A percentile compares a stretch with the other conserved stretches of the same genome.
phyloP scores from a whole-genome alignment of 1,140 invertebrate species.

The Drosophila parabipectinata region DNA sequence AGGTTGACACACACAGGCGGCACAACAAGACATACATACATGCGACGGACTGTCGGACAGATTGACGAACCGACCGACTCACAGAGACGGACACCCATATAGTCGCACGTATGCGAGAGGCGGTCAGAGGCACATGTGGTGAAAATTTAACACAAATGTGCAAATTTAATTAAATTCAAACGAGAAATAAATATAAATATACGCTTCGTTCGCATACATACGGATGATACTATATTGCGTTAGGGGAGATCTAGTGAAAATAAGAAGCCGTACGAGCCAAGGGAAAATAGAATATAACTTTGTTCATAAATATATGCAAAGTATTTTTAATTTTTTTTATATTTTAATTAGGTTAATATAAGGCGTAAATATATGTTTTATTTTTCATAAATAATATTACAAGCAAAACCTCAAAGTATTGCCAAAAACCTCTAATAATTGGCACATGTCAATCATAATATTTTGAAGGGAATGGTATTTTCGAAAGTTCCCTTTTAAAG shows the following conservation, averaged over 20 bases:
- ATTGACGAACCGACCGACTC: slow-evolving; percentile 20
- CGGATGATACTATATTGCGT: slow-evolving; percentile 30
- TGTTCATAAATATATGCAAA: too few species aligned
- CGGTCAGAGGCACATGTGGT: slow-evolving; percentile 55
- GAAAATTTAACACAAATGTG: slow-evolving; percentile 80
- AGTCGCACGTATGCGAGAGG: slow-evolving; percentile 9
- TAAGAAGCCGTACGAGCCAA: slow-evolving; percentile 49
- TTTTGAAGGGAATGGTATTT: background rate
- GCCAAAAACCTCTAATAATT: slow-evolving; percentile 9
- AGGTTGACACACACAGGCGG: slow-evolving; percentile 70
- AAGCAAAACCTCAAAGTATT: too few species aligned
- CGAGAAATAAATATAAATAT: slow-evolving; percentile 78
- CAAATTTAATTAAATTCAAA: slow-evolving; percentile 82
- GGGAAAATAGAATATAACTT: background rate
- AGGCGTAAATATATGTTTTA: too few species aligned
- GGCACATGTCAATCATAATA: slow-evolving; percentile 1
- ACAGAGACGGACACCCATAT: slow-evolving; percentile 40
- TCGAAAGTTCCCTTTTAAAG: background rate
- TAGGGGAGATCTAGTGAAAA: slow-evolving; percentile 33
- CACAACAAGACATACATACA: slow-evolving; percentile 25
- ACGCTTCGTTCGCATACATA: slow-evolving; percentile 46
- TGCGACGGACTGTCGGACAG: slow-evolving; percentile 10
- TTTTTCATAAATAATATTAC: too few species aligned
- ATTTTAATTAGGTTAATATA: too few species aligned
- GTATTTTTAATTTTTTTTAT: too few species aligned